A percentile compares a stretch with the other conserved stretches of the same genome.
Conservation (phyloP, 2,888 invertebrate species). For the Tanytarsus gracilentus region DNA sequence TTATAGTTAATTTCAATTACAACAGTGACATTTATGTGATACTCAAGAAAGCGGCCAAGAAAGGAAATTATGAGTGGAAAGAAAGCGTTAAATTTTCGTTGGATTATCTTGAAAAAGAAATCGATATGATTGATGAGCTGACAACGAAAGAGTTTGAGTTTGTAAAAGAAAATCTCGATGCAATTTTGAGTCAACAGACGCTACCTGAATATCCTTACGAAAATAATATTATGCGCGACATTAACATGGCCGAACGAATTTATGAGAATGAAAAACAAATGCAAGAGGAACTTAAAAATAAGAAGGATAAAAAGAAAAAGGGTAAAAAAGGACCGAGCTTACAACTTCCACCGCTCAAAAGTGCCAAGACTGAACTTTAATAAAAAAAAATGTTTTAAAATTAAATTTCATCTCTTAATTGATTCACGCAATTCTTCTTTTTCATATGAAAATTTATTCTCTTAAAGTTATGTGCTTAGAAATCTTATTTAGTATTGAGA, state of each 20-base stretch:
- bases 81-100: slow-evolving; percentile 25
- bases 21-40: slow-evolving; percentile 26
- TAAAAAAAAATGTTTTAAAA: too few species aligned
- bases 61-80: slow-evolving; percentile 14
- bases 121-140: slow-evolving; percentile 28
- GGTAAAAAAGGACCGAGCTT: slow-evolving; percentile 30
- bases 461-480: slow-evolving; percentile 51
- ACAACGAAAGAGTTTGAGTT: slow-evolving; percentile 20
- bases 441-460: slow-evolving; percentile 32
- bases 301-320: slow-evolving; percentile 30
- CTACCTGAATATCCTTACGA: slow-evolving; percentile 6
- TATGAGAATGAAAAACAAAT: neutral
- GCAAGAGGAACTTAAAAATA: slow-evolving; percentile 18
- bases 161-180: neutral
- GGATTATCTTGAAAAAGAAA: slow-evolving; percentile 1
- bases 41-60: slow-evolving; percentile 6
- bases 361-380: too few species aligned
- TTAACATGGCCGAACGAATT: neutral
- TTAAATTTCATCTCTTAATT: too few species aligned
- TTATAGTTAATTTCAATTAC: slow-evolving; percentile 29
- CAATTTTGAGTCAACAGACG: neutral
- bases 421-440: neutral
- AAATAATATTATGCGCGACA: neutral
- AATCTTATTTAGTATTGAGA: slow-evolving; percentile 74
- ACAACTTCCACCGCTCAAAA: neutral